Evolutionary conservation across 2,113 vertebrate genomes (phyloP), one percentile per base, ranked within the genome.

Genomic region (Melanostigma gelatinosum): DNA sequence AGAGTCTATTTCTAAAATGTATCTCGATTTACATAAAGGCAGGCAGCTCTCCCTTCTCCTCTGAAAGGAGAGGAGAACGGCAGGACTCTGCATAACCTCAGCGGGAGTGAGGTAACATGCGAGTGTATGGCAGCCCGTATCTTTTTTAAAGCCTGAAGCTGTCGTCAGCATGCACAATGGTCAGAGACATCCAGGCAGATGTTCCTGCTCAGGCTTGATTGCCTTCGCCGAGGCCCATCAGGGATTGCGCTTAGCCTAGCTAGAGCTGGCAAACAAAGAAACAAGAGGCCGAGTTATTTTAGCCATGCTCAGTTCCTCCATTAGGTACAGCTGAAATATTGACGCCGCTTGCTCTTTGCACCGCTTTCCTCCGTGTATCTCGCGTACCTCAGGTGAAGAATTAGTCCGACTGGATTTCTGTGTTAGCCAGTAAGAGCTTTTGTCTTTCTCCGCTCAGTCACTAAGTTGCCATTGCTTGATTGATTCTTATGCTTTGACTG

Each of bases 201-300:
- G 92, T 90, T 93, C 70, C 77, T 74, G 81, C 88, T 87, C 85
- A 87, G 88, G 84, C 91, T 87, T 90, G 91, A 88, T 92, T 93
- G 78, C 88, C 61, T 88, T 91, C 84, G 46, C 79, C 64, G 3
- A 75, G 90, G 66, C 88, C 87, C 90, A 93, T 90, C 91, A 91
- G 90, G 88, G 90, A 93, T 85, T 94, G 93, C 91, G 92, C 93
- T 95, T 91, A 93, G 87, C 75, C 77, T 44, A 66, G 72, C 82
- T 65, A 8, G 63, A 84, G 74, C 57, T 40, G 42, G 77, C 50
- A 82, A 87, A 61, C 86, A 88, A 77, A 85, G 52, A 85, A 60
- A 85, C 72, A 78, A 58, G 42, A 66, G 72, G 65, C 79, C 0
- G 42, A 66, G 89, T 92, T 92, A 91, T 91, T 93, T 93, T 89